Percentiles rank a stretch among this genome's conserved stretches.
phyloP scores from a whole-genome alignment of 2,797 vertebrate species.

The Liparis tanakae region DNA sequence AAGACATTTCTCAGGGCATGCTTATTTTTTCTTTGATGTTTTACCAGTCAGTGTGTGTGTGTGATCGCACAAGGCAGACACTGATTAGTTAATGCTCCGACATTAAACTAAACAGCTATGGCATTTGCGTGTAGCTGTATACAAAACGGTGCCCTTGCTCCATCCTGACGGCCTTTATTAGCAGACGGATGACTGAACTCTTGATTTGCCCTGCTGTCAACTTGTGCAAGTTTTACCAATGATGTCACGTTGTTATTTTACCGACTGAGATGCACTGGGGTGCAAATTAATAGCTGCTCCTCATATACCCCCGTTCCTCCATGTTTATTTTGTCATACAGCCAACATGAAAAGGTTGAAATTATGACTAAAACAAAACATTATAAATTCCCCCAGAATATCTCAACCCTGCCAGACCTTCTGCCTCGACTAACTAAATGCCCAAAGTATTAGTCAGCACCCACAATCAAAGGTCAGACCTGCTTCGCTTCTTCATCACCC shows the following conservation, averaged over 20 bases:
- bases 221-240: constrained; percentile 47
- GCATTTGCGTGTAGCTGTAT: constrained; percentile 52
- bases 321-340: constrained; percentile 34
- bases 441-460: constrained; percentile 72
- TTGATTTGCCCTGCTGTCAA: constrained; percentile 48
- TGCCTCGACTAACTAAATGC: constrained; percentile 69
- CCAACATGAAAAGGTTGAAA: constrained; percentile 26
- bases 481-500: constrained; percentile 78
- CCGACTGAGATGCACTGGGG: constrained; percentile 17
- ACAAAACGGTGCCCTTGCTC: constrained; percentile 50
- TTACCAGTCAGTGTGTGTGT: constrained; percentile 13
- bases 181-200: constrained; percentile 52
- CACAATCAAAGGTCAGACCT: constrained; percentile 78
- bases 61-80: constrained; percentile 24
- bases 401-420: constrained; percentile 50
- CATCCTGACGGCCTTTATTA: constrained; percentile 41
- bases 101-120: constrained; percentile 51
- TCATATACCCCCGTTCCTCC: neutral
- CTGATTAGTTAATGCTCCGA: constrained; percentile 37
- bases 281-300: constrained; percentile 24
- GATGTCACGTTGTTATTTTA: constrained; percentile 28
- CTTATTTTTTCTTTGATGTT: constrained; percentile 30
- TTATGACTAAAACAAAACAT: constrained; percentile 63
- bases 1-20: constrained; percentile 37
- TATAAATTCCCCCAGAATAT: constrained; percentile 38